These are phyloP conservation scores for Aphelenchoides avenae DNA, from an alignment of 1,140 invertebrate genomes.

Conservation along the genomic window DNA sequence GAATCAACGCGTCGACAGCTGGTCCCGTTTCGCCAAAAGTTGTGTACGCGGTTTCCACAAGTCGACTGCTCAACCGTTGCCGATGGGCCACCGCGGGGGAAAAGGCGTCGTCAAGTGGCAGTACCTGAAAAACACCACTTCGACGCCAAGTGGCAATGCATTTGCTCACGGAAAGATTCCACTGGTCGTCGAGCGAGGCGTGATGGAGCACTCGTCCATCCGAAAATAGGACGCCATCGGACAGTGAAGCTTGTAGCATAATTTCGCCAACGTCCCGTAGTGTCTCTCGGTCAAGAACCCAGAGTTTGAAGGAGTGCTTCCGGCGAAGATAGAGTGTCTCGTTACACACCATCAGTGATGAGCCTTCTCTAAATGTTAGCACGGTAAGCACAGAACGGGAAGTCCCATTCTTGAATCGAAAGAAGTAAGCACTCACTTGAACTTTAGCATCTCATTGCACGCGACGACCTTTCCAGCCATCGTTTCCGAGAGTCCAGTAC, in stretches of 20 bases:
- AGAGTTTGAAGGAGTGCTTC: constrained; percentile 50
- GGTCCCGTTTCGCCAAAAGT: constrained; percentile 36
- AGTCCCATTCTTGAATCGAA: background rate
- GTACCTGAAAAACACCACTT: background rate
- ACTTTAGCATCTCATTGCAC: constrained; percentile 38
- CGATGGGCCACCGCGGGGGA: constrained; percentile 13
- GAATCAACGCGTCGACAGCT: constrained; percentile 13
- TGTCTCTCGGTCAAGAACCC: constrained; percentile 52
- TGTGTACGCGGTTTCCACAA: constrained; percentile 44
- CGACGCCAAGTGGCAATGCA: constrained; percentile 2
- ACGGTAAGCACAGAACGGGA: background rate
- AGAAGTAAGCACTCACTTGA: constrained; percentile 1
- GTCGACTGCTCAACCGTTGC: constrained; percentile 28
- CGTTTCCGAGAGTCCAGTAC: constrained; percentile 53
- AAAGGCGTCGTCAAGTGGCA: constrained; percentile 42
- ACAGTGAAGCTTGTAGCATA: constrained; percentile 41
- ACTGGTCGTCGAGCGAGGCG: constrained; percentile 35
- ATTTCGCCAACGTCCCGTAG: constrained; percentile 54
- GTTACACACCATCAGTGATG: constrained; percentile 45
- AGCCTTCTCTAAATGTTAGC: constrained; percentile 33
- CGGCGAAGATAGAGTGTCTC: constrained; percentile 51
- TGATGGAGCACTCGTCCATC: constrained; percentile 46
- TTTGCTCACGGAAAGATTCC: constrained; percentile 43
- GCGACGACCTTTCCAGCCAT: constrained; percentile 49
- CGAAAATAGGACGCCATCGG: constrained; percentile 49